Base-by-base conservation (phyloP, 2,113 vertebrate species). In the Puntigrus tetrazona region DNA sequence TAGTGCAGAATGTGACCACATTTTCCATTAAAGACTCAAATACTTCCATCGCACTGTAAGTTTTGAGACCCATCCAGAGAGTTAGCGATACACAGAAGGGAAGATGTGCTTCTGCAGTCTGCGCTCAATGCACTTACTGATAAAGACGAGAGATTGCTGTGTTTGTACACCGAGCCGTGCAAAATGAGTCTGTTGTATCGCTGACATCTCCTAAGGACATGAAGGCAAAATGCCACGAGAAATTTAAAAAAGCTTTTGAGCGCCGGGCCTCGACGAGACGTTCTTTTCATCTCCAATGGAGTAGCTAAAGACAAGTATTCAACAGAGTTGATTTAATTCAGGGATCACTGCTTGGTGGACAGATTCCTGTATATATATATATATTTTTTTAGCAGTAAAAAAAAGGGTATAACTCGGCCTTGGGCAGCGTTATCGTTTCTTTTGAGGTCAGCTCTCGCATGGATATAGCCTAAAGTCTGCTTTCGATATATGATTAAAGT, bases 281-380 rank as follows among this genome's bases (percentile, higher is more conserved):
- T 14, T 76, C 27, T 63, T 45, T 76, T 67, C 29, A 75, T 25
- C 13, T 29, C 73, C 13, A 13, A 34, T 65, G 22, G 70, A 29
- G 10, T 74, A 43, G 34, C 41, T 63, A 20, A 77, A 38, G 29
- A 74, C 9, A 34, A 75, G 25, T 45, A n/a, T 57, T 52, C 36
- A 36, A 38, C 36, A 7, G 70, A 43, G 18, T 50, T 57, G 14
- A 76, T 83, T 83, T 61, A 47, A 83, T 83, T 65, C 50, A 45
- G 38, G 14, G 29, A 29, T 75, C 57, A 61, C 2, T 76, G 38
- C 72, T 27, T 31, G 41, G 7, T 65, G 29, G 41, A 18, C n/a
- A 38, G 59, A 52, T 65, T 67, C 36, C 2, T 45, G 57, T 79
- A 43, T n/a, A n/a, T n/a, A n/a, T n/a, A n/a, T n/a, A 34, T 41